Percentiles rank a stretch among this genome's conserved stretches.
phyloP scores from a whole-genome alignment of 2,888 invertebrate genomes.

The Campaea margaritaria region DNA sequence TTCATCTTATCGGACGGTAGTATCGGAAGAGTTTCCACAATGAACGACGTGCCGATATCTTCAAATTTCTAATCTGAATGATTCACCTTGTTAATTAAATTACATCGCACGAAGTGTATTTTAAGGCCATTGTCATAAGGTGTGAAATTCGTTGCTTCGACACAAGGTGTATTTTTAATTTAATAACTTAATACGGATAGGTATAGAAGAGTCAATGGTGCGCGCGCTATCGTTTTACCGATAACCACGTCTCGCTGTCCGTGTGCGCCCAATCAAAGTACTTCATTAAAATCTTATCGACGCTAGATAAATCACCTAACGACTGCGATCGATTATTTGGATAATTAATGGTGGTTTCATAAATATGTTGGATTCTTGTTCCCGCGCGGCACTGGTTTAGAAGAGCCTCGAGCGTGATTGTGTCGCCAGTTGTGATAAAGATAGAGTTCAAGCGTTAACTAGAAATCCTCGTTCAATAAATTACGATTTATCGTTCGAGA shows the following conservation, averaged over 20 bases:
- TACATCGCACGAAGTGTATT: conserved; percentile 42
- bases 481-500: not conserved
- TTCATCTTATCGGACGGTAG: conserved; percentile 82
- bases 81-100: conserved; percentile 82
- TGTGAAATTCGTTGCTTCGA: conserved; percentile 45
- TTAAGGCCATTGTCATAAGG: conserved; percentile 49
- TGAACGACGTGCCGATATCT: conserved; percentile 84
- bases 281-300: conserved; percentile 86
- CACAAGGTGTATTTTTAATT: conserved; percentile 75
- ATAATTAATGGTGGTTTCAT: conserved; percentile 82
- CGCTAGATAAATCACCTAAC: conserved; percentile 84
- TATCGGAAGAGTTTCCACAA: conserved; percentile 83
- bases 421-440: conserved; percentile 49
- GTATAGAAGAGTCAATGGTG: conserved; percentile 77
- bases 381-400: conserved; percentile 62
- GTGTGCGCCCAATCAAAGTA: conserved; percentile 83
- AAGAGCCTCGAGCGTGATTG: conserved; percentile 56
- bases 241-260: conserved; percentile 76
- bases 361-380: conserved; percentile 78
- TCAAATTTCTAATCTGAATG: conserved; percentile 83
- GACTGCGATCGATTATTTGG: conserved; percentile 83
- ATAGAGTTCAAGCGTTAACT: conserved; percentile 43
- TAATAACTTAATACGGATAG: conserved; percentile 83
- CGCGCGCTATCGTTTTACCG: conserved; percentile 72
- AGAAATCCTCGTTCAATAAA: conserved; percentile 35